A percentile compares a stretch with the other conserved stretches of the same genome.
phyloP scores from a whole-genome alignment of 2,797 vertebrate species.

The Notolepis coatsorum region DNA sequence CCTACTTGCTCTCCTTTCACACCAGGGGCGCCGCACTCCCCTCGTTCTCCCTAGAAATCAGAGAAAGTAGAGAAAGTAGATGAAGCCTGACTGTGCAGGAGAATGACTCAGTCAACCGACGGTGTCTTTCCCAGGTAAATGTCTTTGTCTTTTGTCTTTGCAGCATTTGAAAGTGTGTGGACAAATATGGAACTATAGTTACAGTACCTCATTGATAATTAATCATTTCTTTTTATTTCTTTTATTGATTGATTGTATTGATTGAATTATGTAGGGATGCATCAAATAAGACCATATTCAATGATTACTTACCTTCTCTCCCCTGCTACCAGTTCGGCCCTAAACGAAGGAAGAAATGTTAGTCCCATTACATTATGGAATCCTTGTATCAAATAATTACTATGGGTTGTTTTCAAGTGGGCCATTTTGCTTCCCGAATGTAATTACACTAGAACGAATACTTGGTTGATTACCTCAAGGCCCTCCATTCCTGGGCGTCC shows the following conservation, averaged over 20 bases:
- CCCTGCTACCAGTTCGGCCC: conserved; percentile 84
- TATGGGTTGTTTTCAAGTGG: not conserved
- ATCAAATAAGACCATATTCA: not conserved
- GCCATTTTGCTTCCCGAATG: not conserved
- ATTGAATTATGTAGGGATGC: no score
- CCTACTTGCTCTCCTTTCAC: conserved; percentile 74
- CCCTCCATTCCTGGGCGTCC: conserved; percentile 85
- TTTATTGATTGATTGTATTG: no score
- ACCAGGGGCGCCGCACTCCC: conserved; percentile 73
- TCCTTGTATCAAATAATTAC: not conserved
- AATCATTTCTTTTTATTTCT: not conserved
- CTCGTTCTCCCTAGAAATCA: conserved; percentile 67
- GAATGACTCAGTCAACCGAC: not conserved
- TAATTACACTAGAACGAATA: not conserved
- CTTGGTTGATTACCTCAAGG: conserved; percentile 75
- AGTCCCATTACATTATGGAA: not conserved
- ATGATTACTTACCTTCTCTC: conserved; percentile 82
- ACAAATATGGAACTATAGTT: no score
- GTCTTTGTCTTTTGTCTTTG: not conserved
- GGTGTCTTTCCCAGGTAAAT: not conserved
- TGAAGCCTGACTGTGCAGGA: no score
- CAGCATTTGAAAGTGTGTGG: not conserved
- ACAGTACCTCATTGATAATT: not conserved
- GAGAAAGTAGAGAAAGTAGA: not conserved
- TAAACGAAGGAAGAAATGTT: conserved; percentile 45